Evolutionary conservation across 2,797 vertebrate genomes (phyloP), one percentile per base, ranked within the genome.

Genomic region (Pantherophis alleghaniensis): DNA sequence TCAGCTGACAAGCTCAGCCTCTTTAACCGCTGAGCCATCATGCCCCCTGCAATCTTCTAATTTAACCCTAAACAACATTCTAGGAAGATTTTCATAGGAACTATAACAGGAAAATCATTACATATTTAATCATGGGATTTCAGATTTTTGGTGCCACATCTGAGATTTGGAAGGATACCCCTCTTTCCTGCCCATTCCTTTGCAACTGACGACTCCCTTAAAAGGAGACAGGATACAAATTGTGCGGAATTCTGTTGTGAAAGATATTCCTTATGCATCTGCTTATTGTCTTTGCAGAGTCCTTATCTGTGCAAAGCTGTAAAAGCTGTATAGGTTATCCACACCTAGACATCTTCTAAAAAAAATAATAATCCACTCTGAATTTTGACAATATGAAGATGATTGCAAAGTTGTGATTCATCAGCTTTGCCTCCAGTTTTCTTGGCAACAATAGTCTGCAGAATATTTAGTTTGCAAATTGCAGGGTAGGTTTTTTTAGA

Each of bases 351-450:
- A 24, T 97, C 97, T 97, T 97, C 97, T 98, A 98, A 97, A 98
- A 97, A 47, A 51, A 51, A 51, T 7, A 97, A 97, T 97, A 6
- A 97, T 97, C 97, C 97, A 96, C 97, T 97, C 97, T 96, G 97
- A 97, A 97, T 96, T 97, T 97, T 97, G 20, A 98, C 97, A 98
- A 98, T 98, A 97, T 97, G 97, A 94, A 96, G 97, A 98, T 98
- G 97, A 98, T 98, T 98, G 97, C 97, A 97, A 97, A 97, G 98
- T 97, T 98, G 97, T 98, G 97, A 98, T 98, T 98, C 98, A 97
- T 97, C 97, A 97, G 97, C 97, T 97, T 97, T 97, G 97, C 97
- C 97, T 97, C 93, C 96, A 98, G 98, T 97, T 97, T 97, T 97
- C 16, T 96, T 95, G 97, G 97, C 97, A 97, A 98, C 97, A 98